Percentiles rank a stretch among this genome's conserved stretches.
Evolutionary conservation across 2,797 vertebrate genomes (phyloP).

Genomic region (Amniataba percoides): DNA sequence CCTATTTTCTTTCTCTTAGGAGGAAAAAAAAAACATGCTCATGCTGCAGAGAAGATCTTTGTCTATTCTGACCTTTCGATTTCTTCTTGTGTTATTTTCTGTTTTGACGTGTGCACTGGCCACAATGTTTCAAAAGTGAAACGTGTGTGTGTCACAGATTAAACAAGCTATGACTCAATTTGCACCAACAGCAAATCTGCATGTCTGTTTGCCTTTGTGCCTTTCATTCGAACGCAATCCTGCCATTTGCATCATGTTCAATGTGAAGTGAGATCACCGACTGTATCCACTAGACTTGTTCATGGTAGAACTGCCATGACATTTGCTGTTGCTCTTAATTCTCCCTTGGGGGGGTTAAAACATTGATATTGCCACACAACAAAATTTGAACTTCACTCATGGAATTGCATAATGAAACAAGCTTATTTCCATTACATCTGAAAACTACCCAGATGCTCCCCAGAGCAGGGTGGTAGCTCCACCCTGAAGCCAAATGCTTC

Average conservation of each 20-base stretch:
- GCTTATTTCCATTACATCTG: slow-evolving; percentile 14
- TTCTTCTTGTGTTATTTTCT: too few species aligned
- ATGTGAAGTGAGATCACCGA: background rate
- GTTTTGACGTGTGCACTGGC: too few species aligned
- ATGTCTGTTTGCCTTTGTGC: background rate
- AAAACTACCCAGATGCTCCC: background rate
- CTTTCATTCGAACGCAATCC: background rate
- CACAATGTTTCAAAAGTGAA: too few species aligned
- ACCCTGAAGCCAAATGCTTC: background rate
- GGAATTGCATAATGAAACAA: background rate
- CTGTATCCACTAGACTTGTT: background rate
- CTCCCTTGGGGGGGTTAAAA: background rate
- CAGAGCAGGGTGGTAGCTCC: background rate
- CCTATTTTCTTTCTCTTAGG: too few species aligned
- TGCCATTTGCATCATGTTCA: background rate
- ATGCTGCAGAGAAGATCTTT: too few species aligned
- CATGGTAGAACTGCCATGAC: background rate
- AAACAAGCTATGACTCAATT: background rate
- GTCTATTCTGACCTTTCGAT: too few species aligned
- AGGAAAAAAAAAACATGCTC: too few species aligned
- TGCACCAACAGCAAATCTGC: slow-evolving; percentile 1
- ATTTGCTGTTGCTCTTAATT: background rate
- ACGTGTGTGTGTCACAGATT: too few species aligned
- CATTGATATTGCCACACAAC: background rate
- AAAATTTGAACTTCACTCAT: background rate